Evolutionary conservation across 2,888 invertebrate species (phyloP).

Genomic region (Protonemura montana): DNA sequence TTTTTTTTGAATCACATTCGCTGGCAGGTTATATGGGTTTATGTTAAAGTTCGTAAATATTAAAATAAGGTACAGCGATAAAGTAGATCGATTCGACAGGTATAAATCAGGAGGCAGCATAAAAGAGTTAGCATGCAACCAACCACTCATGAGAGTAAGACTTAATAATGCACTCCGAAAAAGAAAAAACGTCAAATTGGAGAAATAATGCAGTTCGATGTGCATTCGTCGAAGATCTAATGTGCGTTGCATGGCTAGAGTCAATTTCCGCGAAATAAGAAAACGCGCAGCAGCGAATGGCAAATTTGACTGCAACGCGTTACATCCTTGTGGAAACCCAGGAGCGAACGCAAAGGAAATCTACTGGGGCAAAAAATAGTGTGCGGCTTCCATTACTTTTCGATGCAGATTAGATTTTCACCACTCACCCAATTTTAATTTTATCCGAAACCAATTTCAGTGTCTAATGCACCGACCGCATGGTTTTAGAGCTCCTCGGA

Average conservation of each 20-base stretch:
- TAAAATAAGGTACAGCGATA: slow-evolving; percentile 16
- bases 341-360: background rate
- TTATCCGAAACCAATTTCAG: slow-evolving; percentile 12
- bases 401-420: background rate
- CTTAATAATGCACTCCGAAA: background rate
- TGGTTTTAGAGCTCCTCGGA: background rate
- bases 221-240: slow-evolving; percentile 7
- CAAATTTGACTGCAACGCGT: too few species aligned
- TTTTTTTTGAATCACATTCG: slow-evolving; percentile 27
- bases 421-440: slow-evolving; percentile 12
- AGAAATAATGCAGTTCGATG: background rate
- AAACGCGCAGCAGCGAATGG: too few species aligned
- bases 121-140: background rate
- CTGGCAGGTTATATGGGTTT: slow-evolving; percentile 14
- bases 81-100: background rate
- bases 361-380: background rate
- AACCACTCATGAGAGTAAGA: background rate
- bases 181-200: background rate
- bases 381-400: background rate
- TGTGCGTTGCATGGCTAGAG: background rate
- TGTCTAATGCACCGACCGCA: slow-evolving; percentile 7
- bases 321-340: too few species aligned
- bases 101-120: background rate
- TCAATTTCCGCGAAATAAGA: background rate
- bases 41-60: slow-evolving; percentile 22